Evolutionary conservation across 2,113 vertebrate genomes (phyloP), one percentile per base, ranked within the genome.

Genomic region (Catharus bicknelli): DNA sequence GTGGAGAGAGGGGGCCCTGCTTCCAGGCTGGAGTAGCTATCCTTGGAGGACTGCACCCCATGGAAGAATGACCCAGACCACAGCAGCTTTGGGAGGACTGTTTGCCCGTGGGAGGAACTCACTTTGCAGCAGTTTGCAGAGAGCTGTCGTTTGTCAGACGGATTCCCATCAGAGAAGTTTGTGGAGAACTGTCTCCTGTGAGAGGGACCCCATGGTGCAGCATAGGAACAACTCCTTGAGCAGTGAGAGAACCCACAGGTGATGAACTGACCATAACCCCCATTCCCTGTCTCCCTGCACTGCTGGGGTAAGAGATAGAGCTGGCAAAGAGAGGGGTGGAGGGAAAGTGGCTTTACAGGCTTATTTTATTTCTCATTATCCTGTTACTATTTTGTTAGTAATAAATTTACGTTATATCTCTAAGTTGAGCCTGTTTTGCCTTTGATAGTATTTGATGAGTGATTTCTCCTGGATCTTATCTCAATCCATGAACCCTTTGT

Each of bases 1-100:
- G 38, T 45, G 45, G 45, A 45, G 45, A 45, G 19, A 45, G 19
- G 45, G 45, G 45, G 9, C 45, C 45, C 45, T 45, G 45, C 45
- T 45, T 45, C 19, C 45, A 45, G 45, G 9, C 19, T 45, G 45
- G 45, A 51, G 40, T 53, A 58, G 53, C 32, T 45, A 17, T 55
- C 40, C 38, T 27, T 73, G 70, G 23, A n/a, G 16, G 17, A 11
- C 40, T n/a, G 69, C 30, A 26, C 12, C 16, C 17, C 7, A 1
- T 20, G 16, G 51, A 20, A n/a, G 32, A 74, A 3, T 5, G 26
- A 47, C 42, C 26, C 26, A 29, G 2, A 2, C 1, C 2, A 2
- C 45, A 76, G 55, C 45, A 76, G 20, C 10, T 59, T 61, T 32
- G 45, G n/a, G 20, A 59, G 55, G n/a, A 30, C 26, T 23, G 8